Evolutionary conservation across 2,797 vertebrate genomes (phyloP).

Genomic region (Arrhamphus sclerolepis): DNA sequence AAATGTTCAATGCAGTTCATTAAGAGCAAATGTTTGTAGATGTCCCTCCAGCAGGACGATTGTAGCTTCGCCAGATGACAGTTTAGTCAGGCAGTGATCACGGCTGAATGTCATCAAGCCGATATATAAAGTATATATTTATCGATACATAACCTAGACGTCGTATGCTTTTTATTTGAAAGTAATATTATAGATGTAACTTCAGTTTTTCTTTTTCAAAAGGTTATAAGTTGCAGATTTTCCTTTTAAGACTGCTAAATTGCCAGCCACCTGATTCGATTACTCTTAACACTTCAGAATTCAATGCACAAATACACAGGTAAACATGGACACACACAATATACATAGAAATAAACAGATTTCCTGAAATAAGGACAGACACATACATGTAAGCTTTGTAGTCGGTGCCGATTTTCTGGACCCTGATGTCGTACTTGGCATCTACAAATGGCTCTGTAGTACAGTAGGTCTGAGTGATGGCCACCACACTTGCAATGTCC

Average conservation of each 20-base stretch:
- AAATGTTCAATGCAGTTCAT: constrained; percentile 6
- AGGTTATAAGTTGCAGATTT: too few species aligned
- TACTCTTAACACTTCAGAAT: too few species aligned
- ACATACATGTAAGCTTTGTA: constrained; percentile 99
- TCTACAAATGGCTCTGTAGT: constrained; percentile 97
- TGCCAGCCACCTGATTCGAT: too few species aligned
- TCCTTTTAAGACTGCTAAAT: too few species aligned
- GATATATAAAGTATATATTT: background rate
- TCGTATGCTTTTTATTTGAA: constrained; percentile 6
- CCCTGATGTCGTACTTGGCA: constrained; percentile 97
- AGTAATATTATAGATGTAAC: background rate
- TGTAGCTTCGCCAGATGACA: background rate
- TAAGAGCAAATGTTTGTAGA: constrained; percentile 13
- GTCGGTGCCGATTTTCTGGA: constrained; percentile 96
- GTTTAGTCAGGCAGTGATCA: background rate
- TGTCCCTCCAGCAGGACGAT: constrained; percentile 1
- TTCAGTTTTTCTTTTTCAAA: too few species aligned
- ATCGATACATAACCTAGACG: background rate
- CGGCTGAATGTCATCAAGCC: constrained; percentile 1
- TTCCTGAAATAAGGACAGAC: background rate
- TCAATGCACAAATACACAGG: background rate
- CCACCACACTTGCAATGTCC: constrained; percentile 98
- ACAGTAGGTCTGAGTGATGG: constrained; percentile 97
- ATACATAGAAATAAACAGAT: background rate
- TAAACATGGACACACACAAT: background rate